Conservation (phyloP, 2,113 vertebrate species). For the Pitta sordida region DNA sequence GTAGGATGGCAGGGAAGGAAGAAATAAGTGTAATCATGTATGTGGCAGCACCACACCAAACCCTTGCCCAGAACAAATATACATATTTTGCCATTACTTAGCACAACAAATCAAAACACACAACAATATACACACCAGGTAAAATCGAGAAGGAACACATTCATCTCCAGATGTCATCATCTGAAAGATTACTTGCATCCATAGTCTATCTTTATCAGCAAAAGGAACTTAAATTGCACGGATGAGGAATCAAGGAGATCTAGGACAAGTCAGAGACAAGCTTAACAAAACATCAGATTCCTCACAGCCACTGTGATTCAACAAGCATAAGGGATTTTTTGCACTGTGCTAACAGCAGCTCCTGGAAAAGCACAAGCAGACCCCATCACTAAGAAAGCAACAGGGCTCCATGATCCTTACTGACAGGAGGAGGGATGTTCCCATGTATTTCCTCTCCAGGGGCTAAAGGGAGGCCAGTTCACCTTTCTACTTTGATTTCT, state of each 20-base stretch:
- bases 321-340: background rate
- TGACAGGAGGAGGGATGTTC: background rate
- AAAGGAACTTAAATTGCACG: too few relatives aligned
- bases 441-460: fast-evolving
- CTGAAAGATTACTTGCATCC: background rate
- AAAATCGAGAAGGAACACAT: background rate
- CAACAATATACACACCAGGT: background rate
- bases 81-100: conserved; percentile 3
- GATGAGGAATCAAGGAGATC: background rate
- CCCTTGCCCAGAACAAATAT: background rate
- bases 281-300: background rate
- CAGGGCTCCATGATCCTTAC: background rate
- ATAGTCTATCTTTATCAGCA: background rate
- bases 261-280: background rate
- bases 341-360: background rate
- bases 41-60: background rate
- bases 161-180: background rate
- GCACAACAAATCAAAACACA: conserved; percentile 4
- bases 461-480: background rate
- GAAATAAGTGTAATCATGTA: background rate
- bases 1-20: background rate
- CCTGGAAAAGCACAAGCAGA: background rate
- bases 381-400: background rate
- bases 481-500: background rate
- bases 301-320: background rate